Evolutionary conservation across 2,113 vertebrate species (phyloP), one percentile per base, ranked within the genome.

Genomic region (Polyodon spathula): DNA sequence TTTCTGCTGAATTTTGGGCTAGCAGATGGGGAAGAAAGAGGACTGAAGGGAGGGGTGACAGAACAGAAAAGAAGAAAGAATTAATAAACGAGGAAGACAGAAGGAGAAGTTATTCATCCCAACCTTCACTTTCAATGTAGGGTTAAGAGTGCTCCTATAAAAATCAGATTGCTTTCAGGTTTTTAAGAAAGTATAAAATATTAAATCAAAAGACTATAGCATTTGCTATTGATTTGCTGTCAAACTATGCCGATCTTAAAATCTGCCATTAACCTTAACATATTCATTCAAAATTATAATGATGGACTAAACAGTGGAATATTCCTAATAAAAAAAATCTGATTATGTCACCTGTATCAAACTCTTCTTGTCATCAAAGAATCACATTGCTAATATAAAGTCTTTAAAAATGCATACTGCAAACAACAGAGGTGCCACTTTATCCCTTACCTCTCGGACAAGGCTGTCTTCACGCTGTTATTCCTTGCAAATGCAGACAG

Each of bases 1-100:
- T 97, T 98, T 88, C 96, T 90, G 94, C 91, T 96, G 93, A 97
- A 98, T 89, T 93, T 93, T 73, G 96, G 93, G 84, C 92, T 97
- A 90, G 93, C 91, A 46, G 92, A 92, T 66, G 94, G 95, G 80
- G 94, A 97, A 76, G 93, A 96, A 69, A 96, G 91, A 78, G 94
- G 93, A 85, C 96, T 99, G 84, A 76, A 80, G 79, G 65, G 73
- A 74, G 76, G 68, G 81, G 68, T 81, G 75, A 78, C 62, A 63
- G 78, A 86, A 78, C 73, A 82, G 78, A 81, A 80, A 84, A 86
- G 59, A 85, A 88, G 27, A 27, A 80, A 84, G 70, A 84, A 75
- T 87, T 88, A 88, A 74, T 76, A 65, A 62, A 76, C 37, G 77
- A 69, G 70, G 75, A 53, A 58, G 62, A 71, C 68, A 74, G 61